Conservation (phyloP, 2,797 vertebrate species). For the Myotis myotis region DNA sequence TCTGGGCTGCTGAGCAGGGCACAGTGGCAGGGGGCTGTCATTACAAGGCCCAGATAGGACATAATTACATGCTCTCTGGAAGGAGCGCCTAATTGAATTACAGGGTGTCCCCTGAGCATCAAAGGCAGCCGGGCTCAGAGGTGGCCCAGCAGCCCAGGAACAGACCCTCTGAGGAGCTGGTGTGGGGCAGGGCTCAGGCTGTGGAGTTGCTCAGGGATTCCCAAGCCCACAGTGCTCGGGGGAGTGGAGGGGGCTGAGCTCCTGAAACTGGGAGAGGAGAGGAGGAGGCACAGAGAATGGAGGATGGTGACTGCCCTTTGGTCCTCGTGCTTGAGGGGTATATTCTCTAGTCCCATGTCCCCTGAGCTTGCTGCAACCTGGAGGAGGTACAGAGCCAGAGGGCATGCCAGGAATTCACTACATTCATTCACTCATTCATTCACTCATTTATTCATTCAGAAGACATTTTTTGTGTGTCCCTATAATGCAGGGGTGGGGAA, state of each 20-base stretch:
- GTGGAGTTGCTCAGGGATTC: neutral
- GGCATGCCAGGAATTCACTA: neutral
- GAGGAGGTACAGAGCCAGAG: neutral
- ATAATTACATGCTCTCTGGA: conserved; percentile 84
- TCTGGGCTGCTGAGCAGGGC: conserved; percentile 82
- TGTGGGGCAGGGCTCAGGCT: neutral
- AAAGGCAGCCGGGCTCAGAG: conserved; percentile 75
- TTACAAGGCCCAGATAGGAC: conserved; percentile 82
- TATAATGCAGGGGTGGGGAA: neutral
- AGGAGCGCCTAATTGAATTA: conserved; percentile 85
- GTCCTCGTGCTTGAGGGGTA: neutral
- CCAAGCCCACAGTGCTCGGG: neutral
- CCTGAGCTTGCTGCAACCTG: neutral
- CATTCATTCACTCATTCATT: neutral
- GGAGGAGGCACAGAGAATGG: neutral
- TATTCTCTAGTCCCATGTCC: neutral
- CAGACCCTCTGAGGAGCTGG: neutral
- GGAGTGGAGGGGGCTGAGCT: neutral
- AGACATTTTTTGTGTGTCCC: neutral
- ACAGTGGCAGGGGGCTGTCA: conserved; percentile 81
- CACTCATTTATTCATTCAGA: neutral
- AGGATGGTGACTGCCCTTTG: fast-evolving
- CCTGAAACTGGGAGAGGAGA: neutral
- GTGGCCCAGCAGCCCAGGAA: conserved; percentile 17
- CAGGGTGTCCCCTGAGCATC: conserved; percentile 83